Evolutionary conservation across 2,113 vertebrate genomes (phyloP), one percentile per base, ranked within the genome.

Genomic region (Prionailurus viverrinus): DNA sequence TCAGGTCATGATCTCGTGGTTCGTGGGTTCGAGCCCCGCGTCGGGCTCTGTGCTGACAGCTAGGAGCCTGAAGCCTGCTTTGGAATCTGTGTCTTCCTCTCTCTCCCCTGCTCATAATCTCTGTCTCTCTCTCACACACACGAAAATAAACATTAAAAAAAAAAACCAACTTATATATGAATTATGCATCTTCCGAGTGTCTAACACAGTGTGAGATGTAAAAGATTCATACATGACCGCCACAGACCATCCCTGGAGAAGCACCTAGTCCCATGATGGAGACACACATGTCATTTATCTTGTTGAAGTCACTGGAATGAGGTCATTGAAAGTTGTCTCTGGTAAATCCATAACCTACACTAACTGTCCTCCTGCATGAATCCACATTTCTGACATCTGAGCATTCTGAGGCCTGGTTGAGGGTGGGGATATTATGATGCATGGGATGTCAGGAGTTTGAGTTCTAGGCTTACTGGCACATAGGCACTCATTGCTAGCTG

Each of bases 101-200:
- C 19, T 61, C 21, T 19, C 58, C 21, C 21, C 23, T 21, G 1
- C 58, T 19, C 55, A 58, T 58, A 23, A 21, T 23, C 19, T 61
- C 21, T 61, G 7, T 61, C 7, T 61, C 21, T 61, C 58, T 61
- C 19, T 58, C 55, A 58, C 5, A 61, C 7, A 61, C 7, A 58
- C 7, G 45, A 45, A 45, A 6, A 58, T 61, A 61, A 61, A 61
- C 7, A 61, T 61, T 61, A 61, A 61, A 61, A 23, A 41, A 19
- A 58, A 25, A 25, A 1, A 8, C 45, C 45, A 86, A 93, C 68
- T 45, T 31, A 68, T 55, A 74, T 19, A 82, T 8, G 55, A 48
- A 48, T n/a, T 33, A 21, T 78, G 14, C 41, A 84, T 98, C 92
- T 96, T 97, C 92, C 39, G 86, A 94, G 58, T 53, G 66, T 27